A percentile compares a stretch with the other conserved stretches of the same genome.
These are phyloP conservation scores for Mormyrus proboscirostris DNA, from an alignment of 2,797 vertebrate genomes.

Conservation along the genomic window DNA sequence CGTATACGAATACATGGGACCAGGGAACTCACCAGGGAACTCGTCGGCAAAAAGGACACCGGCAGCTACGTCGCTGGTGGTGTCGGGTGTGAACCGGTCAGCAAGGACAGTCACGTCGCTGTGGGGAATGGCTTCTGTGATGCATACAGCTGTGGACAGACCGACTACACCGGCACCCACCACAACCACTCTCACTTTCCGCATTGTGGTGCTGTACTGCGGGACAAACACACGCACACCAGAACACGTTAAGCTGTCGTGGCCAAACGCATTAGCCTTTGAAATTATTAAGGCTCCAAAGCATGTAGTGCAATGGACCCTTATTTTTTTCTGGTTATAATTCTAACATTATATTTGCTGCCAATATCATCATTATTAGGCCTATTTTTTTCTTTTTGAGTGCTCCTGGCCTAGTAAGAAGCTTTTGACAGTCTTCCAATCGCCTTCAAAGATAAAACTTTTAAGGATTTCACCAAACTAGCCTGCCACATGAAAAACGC, in stretches of 20 bases:
- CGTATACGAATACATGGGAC: not conserved
- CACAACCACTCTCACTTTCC: slow-evolving; percentile 58
- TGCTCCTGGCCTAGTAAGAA: not conserved
- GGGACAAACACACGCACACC: not conserved
- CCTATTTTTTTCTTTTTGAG: not conserved
- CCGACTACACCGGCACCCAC: slow-evolving; percentile 81
- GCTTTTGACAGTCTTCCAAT: not conserved
- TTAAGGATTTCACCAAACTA: not conserved
- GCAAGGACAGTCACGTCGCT: slow-evolving; percentile 71
- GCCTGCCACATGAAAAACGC: not conserved
- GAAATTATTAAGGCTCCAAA: not conserved
- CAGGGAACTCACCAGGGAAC: slow-evolving; percentile 47
- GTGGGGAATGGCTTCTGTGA: slow-evolving; percentile 58
- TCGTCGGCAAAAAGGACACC: slow-evolving; percentile 68
- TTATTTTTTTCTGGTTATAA: not conserved
- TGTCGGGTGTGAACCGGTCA: slow-evolving; percentile 76
- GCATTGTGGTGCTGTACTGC: slow-evolving; percentile 49
- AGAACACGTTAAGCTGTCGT: not conserved
- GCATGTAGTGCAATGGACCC: too few relatives aligned
- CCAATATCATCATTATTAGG: not conserved
- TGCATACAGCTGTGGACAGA: slow-evolving; percentile 75
- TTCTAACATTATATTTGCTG: not conserved
- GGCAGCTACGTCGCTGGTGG: slow-evolving; percentile 81
- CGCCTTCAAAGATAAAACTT: not conserved
- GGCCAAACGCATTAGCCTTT: not conserved